A percentile compares a stretch with the other conserved stretches of the same genome.
These are phyloP conservation scores for Calypte anna DNA, from an alignment of 2,113 vertebrate species.

Conservation along the genomic window DNA sequence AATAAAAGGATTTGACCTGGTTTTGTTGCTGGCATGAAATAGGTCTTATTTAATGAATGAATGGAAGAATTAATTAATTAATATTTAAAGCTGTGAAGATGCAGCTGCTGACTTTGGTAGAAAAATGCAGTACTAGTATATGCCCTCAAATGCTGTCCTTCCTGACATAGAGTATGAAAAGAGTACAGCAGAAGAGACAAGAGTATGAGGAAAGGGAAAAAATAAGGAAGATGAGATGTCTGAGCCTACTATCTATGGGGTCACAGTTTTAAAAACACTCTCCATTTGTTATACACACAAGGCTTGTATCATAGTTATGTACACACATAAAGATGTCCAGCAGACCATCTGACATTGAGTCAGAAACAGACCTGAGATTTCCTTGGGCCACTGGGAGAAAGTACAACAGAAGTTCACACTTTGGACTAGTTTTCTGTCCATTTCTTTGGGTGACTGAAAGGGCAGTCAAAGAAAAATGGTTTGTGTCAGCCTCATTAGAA, in stretches of 20 bases:
- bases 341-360: background rate
- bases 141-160: background rate
- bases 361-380: background rate
- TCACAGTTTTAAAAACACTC: background rate
- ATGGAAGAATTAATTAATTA: too few relatives aligned
- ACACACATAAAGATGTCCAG: background rate
- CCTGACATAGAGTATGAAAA: background rate
- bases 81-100: background rate
- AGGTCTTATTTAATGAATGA: background rate
- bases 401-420: fast-evolving
- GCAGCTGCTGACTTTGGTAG: background rate
- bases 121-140: background rate
- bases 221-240: background rate
- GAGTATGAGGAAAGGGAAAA: background rate
- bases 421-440: background rate
- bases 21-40: background rate
- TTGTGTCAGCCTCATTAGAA: background rate
- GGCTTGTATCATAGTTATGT: fast-evolving
- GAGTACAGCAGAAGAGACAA: background rate
- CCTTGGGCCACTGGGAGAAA: background rate
- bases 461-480: background rate
- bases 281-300: background rate
- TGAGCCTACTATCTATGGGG: background rate
- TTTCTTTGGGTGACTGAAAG: background rate
- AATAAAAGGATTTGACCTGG: background rate